Evolutionary conservation across 2,113 vertebrate species (phyloP), one percentile per base, ranked within the genome.

Genomic region (Tautogolabrus adspersus): DNA sequence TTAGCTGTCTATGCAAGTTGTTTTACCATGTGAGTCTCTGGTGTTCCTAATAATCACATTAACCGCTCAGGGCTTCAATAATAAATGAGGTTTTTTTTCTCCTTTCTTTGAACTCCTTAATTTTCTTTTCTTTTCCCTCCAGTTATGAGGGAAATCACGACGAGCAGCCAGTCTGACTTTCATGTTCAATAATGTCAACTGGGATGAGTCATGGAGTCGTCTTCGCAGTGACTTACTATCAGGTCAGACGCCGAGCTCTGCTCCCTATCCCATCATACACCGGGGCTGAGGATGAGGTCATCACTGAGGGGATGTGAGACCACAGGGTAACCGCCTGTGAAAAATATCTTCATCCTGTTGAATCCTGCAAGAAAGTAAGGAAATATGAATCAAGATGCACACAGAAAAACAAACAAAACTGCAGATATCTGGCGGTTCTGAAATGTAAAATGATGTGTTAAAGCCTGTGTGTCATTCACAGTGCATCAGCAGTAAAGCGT

Each of bases 151-250:
- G 46, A 52, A 46, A 74, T 58, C 74, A 51, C 49, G 77, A 79
- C 77, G 67, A 75, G 79, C 72, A 75, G 67, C 65, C 22, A 81
- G 79, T 80, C 79, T 74, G 84, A 77, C 82, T 80, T 79, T 91
- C 88, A 84, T 89, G 77, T 81, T 72, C 60, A 86, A 89, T 90
- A 79, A 87, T 59, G 76, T 92, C 84, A 87, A 37, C 42, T 7
- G 55, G 58, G 75, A 89, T 90, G 92, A 92, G 82, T 93, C 90
- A 89, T 18, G 13, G 38, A 51, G 68, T 78, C 47, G 56, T 79
- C 77, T 75, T 44, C 51, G 72, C 81, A 26, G 57, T 72, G 76
- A 86, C 81, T 90, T 87, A 75, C 42, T 42, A 34, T 77, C 58
- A 18, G 2, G 63, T 68, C 60, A 70, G 66, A 80, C 75, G 42